A percentile compares a stretch with the other conserved stretches of the same genome.
These are phyloP conservation scores for Aphelinus certus DNA, from an alignment of 1,140 invertebrate species.

Conservation along the genomic window DNA sequence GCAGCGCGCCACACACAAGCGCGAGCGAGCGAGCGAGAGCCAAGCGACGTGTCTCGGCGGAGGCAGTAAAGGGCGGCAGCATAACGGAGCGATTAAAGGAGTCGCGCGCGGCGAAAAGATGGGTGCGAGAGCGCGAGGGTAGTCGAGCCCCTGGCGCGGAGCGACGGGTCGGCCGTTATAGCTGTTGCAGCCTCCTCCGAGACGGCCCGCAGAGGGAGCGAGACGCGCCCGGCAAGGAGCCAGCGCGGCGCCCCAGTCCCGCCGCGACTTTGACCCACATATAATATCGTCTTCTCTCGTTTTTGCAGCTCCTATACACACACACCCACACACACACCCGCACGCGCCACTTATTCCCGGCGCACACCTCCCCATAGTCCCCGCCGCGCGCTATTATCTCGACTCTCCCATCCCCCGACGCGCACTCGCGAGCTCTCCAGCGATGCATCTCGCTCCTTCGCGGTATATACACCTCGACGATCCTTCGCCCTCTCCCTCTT, in stretches of 20 bases:
- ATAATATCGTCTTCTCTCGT: constrained; percentile 40
- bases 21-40: no score
- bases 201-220: no score
- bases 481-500: not conserved
- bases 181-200: no score
- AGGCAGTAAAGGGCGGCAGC: no score
- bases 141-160: constrained; percentile 4
- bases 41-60: no score
- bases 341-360: constrained; percentile 13
- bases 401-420: constrained; percentile 37
- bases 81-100: no score
- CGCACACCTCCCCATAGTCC: constrained; percentile 22
- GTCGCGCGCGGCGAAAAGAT: constrained; percentile 15
- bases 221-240: constrained; percentile 25
- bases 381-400: constrained; percentile 40
- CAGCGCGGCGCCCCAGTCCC: constrained; percentile 40
- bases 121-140: constrained; percentile 5
- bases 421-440: no score
- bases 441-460: not conserved
- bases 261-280: constrained; percentile 45
- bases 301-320: constrained; percentile 34
- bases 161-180: not conserved
- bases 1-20: no score
- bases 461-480: not conserved
- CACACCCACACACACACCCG: not conserved